These are phyloP conservation scores for Enteromius unitaeniatus DNA, from an alignment of 2,797 vertebrate species.

Conservation along the genomic window DNA sequence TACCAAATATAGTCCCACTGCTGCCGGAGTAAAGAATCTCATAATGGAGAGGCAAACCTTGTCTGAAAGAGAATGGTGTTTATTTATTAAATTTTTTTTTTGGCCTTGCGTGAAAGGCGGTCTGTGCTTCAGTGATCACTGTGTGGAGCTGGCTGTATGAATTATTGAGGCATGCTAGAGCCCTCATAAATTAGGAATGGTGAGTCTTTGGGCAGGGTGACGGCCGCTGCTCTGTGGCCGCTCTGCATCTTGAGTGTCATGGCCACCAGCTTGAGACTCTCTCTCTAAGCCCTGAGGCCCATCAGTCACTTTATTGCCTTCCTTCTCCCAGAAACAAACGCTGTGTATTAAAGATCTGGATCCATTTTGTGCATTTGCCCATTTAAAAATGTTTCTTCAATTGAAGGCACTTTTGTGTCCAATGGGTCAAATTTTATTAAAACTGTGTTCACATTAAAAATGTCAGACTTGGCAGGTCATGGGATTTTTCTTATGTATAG, in stretches of 20 bases:
- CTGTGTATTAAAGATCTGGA: background rate
- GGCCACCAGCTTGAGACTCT: conserved; percentile 52
- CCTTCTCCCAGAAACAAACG: background rate
- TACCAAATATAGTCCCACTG: conserved; percentile 47
- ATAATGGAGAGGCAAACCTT: conserved; percentile 12
- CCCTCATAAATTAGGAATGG: conserved; percentile 85
- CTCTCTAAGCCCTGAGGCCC: conserved; percentile 57
- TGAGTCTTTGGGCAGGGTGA: conserved; percentile 63
- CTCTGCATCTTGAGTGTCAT: conserved; percentile 61
- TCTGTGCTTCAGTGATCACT: conserved; percentile 66
- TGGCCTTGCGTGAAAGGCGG: conserved; percentile 60
- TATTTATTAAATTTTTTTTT: conserved; percentile 36
- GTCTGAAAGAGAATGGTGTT: conserved; percentile 33
- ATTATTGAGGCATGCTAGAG: conserved; percentile 83
- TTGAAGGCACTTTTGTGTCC: background rate
- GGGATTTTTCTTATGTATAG: background rate
- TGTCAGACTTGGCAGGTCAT: background rate
- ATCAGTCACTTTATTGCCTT: conserved; percentile 44
- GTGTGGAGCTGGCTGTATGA: conserved; percentile 68
- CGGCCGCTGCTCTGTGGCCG: conserved; percentile 58
- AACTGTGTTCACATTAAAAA: background rate
- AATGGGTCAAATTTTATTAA: background rate
- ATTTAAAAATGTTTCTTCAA: conserved; percentile 9
- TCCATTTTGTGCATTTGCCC: conserved; percentile 8
- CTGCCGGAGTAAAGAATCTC: conserved; percentile 20